Evolutionary conservation across 64 coral and sea anemone species (phyloP).

Genomic region (Porites lutea): DNA sequence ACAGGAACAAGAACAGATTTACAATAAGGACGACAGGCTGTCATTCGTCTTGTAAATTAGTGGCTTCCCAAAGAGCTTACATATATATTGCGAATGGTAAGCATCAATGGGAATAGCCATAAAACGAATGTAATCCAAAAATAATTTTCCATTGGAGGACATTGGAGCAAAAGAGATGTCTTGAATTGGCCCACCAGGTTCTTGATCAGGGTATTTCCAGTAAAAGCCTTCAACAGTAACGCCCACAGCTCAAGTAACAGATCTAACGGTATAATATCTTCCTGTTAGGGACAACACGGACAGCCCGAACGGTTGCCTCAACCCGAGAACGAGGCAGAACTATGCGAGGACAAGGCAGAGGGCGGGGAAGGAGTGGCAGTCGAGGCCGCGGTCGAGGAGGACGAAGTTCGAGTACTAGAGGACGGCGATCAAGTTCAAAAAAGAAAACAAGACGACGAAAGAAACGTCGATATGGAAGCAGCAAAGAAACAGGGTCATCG

Average conservation of each 20-base stretch:
- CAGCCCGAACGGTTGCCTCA: constrained; percentile 79
- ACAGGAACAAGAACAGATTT: no score
- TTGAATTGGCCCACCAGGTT: no score
- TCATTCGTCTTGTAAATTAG: no score
- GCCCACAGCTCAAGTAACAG: not conserved
- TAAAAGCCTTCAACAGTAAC: no score
- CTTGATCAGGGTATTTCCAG: no score
- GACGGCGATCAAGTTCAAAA: constrained; percentile 26
- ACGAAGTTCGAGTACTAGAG: constrained; percentile 39
- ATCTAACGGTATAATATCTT: not conserved
- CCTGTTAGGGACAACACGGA: not conserved
- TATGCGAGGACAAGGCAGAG: not conserved
- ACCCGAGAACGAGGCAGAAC: constrained; percentile 32
- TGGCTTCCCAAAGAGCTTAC: no score
- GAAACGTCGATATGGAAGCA: constrained; percentile 11
- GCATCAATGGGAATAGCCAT: no score
- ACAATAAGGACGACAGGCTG: no score
- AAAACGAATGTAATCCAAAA: no score
- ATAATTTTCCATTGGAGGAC: no score
- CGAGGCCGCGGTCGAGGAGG: constrained; percentile 35
- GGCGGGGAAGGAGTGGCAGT: constrained; percentile 31
- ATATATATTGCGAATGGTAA: no score
- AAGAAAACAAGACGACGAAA: constrained; percentile 8
- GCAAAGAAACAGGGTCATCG: constrained; percentile 1
- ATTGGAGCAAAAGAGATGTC: no score